A percentile compares a stretch with the other conserved stretches of the same genome.
These are phyloP conservation scores for Proisotoma minuta DNA, from an alignment of 2,888 invertebrate genomes.

Conservation along the genomic window DNA sequence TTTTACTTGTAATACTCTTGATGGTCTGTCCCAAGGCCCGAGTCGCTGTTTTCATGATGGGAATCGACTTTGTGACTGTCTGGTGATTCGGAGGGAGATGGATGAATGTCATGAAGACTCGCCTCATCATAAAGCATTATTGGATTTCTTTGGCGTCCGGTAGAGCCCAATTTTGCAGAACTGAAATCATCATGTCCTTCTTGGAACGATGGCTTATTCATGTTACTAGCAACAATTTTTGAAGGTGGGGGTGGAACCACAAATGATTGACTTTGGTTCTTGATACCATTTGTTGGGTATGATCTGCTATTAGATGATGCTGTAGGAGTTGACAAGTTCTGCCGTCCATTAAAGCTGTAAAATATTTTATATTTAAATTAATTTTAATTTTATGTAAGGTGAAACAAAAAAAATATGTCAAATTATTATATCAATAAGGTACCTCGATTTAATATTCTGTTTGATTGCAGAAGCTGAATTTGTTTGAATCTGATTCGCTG, in stretches of 20 bases:
- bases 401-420: neutral
- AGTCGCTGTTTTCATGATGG: constrained; percentile 68
- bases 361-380: neutral
- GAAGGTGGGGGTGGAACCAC: constrained; percentile 40
- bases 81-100: constrained; percentile 43
- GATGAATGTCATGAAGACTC: constrained; percentile 34
- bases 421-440: neutral
- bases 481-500: constrained; percentile 30
- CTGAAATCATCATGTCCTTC: constrained; percentile 27
- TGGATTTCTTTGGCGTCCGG: constrained; percentile 3
- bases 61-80: constrained; percentile 45
- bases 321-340: constrained; percentile 15
- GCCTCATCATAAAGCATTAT: constrained; percentile 3
- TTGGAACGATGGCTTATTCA: constrained; percentile 17
- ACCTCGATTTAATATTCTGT: neutral
- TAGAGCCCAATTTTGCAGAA: constrained; percentile 4
- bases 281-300: too few species aligned
- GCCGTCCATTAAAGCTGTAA: constrained; percentile 39
- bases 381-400: neutral
- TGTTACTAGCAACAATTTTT: constrained; percentile 32
- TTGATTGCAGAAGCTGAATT: neutral
- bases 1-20: constrained; percentile 59
- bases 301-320: constrained; percentile 5
- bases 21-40: constrained; percentile 66
- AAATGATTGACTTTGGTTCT: constrained; percentile 26